Percentiles rank a stretch among this genome's conserved stretches.
Conservation (phyloP, 2,888 invertebrate genomes). For the Brachynemurus nebulosus region DNA sequence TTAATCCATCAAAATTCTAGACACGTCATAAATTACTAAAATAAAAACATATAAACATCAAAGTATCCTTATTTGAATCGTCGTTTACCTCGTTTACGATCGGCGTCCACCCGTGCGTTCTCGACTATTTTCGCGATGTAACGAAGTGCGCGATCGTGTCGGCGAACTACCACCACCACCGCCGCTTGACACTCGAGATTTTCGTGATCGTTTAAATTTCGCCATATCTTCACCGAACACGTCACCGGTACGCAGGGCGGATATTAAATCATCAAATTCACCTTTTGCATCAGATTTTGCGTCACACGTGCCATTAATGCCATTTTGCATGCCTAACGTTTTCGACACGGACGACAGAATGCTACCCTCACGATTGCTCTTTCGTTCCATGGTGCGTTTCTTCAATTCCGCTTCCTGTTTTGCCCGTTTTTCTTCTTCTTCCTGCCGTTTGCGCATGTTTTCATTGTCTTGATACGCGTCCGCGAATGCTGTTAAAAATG, state of each 20-base stretch:
- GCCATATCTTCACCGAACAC: slow-evolving; percentile 94
- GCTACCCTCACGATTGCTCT: slow-evolving; percentile 65
- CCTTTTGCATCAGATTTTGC: slow-evolving; percentile 52
- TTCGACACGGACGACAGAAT: slow-evolving; percentile 60
- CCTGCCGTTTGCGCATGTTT: slow-evolving; percentile 63
- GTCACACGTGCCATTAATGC: slow-evolving; percentile 36
- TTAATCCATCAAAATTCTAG: no score
- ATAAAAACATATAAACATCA: slow-evolving; percentile 4
- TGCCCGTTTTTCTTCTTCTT: slow-evolving; percentile 80
- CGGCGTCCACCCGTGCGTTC: slow-evolving; percentile 41
- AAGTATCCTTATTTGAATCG: background rate
- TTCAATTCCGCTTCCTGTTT: slow-evolving; percentile 82
- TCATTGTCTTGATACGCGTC: slow-evolving; percentile 85
- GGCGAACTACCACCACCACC: no score
- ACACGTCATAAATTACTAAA: no score
- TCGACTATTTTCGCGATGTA: slow-evolving; percentile 52
- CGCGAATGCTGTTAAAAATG: slow-evolving; percentile 65
- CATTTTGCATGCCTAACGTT: slow-evolving; percentile 53
- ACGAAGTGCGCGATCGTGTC: slow-evolving; percentile 44
- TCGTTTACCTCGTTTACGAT: slow-evolving; percentile 21
- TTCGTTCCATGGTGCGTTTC: slow-evolving; percentile 76
- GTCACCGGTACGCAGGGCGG: slow-evolving; percentile 84
- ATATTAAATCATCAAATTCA: slow-evolving; percentile 93
- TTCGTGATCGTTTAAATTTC: slow-evolving; percentile 70
- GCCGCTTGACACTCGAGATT: slow-evolving; percentile 42